Conservation (phyloP, 2,888 invertebrate genomes). For the Agrotis ipsilon region DNA sequence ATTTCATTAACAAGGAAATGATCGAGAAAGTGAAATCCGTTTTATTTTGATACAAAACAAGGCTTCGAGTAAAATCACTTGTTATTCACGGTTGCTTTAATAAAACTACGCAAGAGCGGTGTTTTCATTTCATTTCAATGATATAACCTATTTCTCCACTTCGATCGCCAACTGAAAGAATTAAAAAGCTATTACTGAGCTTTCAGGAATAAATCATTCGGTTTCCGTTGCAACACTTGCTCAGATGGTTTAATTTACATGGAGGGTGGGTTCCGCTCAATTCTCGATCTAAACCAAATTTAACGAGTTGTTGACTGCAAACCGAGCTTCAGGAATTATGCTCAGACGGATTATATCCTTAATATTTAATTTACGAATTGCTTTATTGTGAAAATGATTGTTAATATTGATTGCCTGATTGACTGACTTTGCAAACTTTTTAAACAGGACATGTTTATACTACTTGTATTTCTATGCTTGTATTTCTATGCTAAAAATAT, state of each 20-base stretch:
- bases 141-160: slow-evolving; percentile 63
- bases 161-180: slow-evolving; percentile 73
- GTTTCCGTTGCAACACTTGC: slow-evolving; percentile 76
- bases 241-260: slow-evolving; percentile 81
- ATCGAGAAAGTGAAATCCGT: slow-evolving; percentile 9
- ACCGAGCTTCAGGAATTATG: slow-evolving; percentile 48
- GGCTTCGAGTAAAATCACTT: slow-evolving; percentile 5
- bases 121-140: slow-evolving; percentile 28
- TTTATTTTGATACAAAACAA: slow-evolving; percentile 13
- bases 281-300: slow-evolving; percentile 69
- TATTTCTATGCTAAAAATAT: too few species aligned
- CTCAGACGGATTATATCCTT: slow-evolving; percentile 45
- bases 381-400: neutral
- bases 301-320: slow-evolving; percentile 70
- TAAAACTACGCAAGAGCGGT: slow-evolving; percentile 9
- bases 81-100: neutral
- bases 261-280: slow-evolving; percentile 73
- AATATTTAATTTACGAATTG: slow-evolving; percentile 44
- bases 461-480: too few species aligned
- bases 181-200: slow-evolving; percentile 77
- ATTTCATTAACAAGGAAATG: slow-evolving; percentile 35
- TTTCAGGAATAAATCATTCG: slow-evolving; percentile 78
- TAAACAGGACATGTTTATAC: too few species aligned
- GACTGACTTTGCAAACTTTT: too few species aligned
- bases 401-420: neutral